Evolutionary conservation across 2,888 invertebrate species (phyloP), one percentile per base, ranked within the genome.

Genomic region (Pinctada fucata): DNA sequence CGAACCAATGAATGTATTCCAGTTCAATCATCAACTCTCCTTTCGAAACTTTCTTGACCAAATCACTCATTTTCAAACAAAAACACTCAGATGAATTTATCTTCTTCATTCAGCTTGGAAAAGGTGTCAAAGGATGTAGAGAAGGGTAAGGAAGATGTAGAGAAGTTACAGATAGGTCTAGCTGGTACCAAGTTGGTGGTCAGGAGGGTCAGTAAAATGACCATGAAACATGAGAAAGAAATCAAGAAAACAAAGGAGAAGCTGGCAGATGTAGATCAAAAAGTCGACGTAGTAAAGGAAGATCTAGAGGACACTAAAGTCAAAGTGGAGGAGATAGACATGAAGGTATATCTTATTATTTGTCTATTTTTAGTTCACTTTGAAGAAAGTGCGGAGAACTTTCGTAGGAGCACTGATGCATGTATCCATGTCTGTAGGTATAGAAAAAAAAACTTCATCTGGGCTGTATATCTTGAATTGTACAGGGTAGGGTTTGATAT

Each of bases 301-400:
- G 86, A 87, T 52, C 76, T 88, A 16, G 84, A 84, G 45, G 88
- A 87, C 51, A 87, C 88, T 2, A 88, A 87, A 16, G 69, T 77
- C 4, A 89, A 88, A 79, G 87, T 89, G 0, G 89, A 90, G 74
- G 88, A 89, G 76, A 87, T 91, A 67, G 91, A 91, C 71, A 84
- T 86, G 70, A 91, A 90, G 89, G 91, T 90, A 64, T 74, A 48
- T n/a, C 69, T 49, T 13, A 16, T 31, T 31, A 31, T 31, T 31
- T 31, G 31, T 31, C 31, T 31, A 31, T 31, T 31, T 31, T 31
- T 31, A 31, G 58, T 58, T 58, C 58, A 58, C 58, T 58, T 58
- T 31, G 31, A 31, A 31, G 31, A 31, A 31, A 31, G 31, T 31
- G 31, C 31, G 31, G 31, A 31, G 31, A 31, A 31, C 31, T 31